Evolutionary conservation across 1,140 invertebrate genomes (phyloP).

Genomic region (Drosophila dunni): DNA sequence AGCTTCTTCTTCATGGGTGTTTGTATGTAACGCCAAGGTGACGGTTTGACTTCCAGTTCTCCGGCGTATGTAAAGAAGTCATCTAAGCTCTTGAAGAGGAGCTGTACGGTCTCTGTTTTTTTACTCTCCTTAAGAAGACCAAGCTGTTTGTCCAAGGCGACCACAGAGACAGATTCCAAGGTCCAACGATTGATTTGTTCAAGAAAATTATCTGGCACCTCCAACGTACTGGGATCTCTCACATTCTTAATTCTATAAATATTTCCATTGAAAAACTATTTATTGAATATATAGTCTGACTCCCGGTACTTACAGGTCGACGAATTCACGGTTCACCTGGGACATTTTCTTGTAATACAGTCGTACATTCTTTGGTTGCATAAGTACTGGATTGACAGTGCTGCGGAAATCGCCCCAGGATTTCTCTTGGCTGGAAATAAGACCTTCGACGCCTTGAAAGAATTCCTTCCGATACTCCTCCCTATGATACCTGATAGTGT

Average conservation of each 20-base stretch:
- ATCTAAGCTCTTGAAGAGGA: slow-evolving; percentile 87
- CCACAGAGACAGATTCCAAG: slow-evolving; percentile 89
- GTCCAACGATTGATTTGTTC: slow-evolving; percentile 89
- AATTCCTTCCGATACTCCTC: slow-evolving; percentile 57
- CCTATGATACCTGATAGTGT: slow-evolving; percentile 65
- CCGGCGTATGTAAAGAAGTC: slow-evolving; percentile 87
- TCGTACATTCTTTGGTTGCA: slow-evolving; percentile 85
- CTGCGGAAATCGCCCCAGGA: slow-evolving; percentile 69
- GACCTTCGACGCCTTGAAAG: slow-evolving; percentile 61
- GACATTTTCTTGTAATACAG: slow-evolving; percentile 84
- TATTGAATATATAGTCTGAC: neutral
- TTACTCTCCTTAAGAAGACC: slow-evolving; percentile 84
- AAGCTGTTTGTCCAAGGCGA: slow-evolving; percentile 89
- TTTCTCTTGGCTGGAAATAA: slow-evolving; percentile 52
- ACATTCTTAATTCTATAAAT: slow-evolving; percentile 85
- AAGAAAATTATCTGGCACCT: slow-evolving; percentile 87
- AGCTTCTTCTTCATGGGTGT: slow-evolving; percentile 87
- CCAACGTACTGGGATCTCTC: slow-evolving; percentile 85
- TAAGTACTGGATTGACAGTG: slow-evolving; percentile 85
- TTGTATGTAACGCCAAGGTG: slow-evolving; percentile 87
- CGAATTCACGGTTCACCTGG: slow-evolving; percentile 82
- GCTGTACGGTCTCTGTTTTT: slow-evolving; percentile 85
- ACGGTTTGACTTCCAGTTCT: slow-evolving; percentile 87
- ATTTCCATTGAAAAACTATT: slow-evolving; percentile 51
- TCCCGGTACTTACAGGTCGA: slow-evolving; percentile 42